Evolutionary conservation across 2,888 invertebrate genomes (phyloP).

Genomic region (Eretmocerus hayati): DNA sequence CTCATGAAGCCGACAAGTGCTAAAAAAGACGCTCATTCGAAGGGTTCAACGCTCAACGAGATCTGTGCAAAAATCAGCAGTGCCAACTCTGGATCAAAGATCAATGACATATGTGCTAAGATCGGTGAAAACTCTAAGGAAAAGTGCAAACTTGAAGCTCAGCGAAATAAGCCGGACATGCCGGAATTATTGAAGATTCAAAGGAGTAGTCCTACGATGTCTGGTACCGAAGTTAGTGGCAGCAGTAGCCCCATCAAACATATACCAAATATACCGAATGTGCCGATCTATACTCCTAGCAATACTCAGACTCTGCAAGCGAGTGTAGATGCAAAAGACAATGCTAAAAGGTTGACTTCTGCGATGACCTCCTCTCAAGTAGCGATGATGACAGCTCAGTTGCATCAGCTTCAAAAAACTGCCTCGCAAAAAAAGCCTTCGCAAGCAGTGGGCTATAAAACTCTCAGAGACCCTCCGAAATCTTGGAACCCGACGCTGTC

Average conservation of each 20-base stretch:
- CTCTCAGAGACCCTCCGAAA: slow-evolving; percentile 54
- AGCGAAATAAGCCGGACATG: slow-evolving; percentile 36
- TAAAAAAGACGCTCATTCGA: slow-evolving; percentile 38
- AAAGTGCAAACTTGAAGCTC: slow-evolving; percentile 37
- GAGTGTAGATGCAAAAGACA: slow-evolving; percentile 18
- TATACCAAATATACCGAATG: slow-evolving; percentile 40
- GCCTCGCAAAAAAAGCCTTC: slow-evolving; percentile 32
- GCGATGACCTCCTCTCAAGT: slow-evolving; percentile 18
- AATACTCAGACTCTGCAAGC: slow-evolving; percentile 6
- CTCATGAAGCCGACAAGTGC: slow-evolving; percentile 36
- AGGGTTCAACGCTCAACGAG: slow-evolving; percentile 39
- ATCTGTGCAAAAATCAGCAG: slow-evolving; percentile 40
- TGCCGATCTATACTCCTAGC: slow-evolving; percentile 38
- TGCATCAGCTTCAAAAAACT: slow-evolving; percentile 26
- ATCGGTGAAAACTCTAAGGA: slow-evolving; percentile 44
- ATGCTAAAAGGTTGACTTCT: slow-evolving; percentile 12
- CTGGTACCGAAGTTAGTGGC: slow-evolving; percentile 9
- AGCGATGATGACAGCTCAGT: slow-evolving; percentile 10
- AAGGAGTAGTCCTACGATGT: slow-evolving; percentile 30
- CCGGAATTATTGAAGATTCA: slow-evolving; percentile 42
- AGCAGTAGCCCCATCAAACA: slow-evolving; percentile 25
- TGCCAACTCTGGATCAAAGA: slow-evolving; percentile 32
- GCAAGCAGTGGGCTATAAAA: slow-evolving; percentile 52
- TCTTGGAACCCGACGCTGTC: slow-evolving; percentile 57
- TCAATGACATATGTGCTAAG: slow-evolving; percentile 43